phyloP scores from a whole-genome alignment of 2,113 vertebrate species.

The Antigone vipio region DNA sequence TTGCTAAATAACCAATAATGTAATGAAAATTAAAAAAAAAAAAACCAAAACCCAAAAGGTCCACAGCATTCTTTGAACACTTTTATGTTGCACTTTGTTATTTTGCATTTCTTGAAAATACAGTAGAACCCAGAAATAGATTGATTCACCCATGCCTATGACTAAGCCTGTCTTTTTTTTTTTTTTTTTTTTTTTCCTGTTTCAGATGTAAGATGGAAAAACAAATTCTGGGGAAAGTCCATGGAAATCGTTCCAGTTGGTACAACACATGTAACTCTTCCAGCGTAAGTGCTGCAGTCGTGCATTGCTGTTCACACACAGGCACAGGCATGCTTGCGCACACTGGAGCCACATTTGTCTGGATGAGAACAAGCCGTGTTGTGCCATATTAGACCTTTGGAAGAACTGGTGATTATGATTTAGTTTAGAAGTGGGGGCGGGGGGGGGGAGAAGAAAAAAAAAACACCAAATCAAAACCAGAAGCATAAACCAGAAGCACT shows the following conservation, averaged over 20 bases:
- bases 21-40: background rate
- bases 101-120: background rate
- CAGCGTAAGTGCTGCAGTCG: constrained; percentile 76
- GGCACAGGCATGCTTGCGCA: background rate
- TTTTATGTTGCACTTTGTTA: background rate
- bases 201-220: constrained; percentile 97
- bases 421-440: background rate
- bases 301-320: background rate
- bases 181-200: background rate
- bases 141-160: background rate
- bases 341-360: background rate
- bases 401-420: background rate
- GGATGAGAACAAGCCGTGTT: background rate
- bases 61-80: background rate
- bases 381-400: background rate
- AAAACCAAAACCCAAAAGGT: background rate
- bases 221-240: constrained; percentile 99
- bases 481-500: background rate
- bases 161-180: background rate
- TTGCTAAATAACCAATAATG: background rate
- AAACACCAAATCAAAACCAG: background rate
- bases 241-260: constrained; percentile 98
- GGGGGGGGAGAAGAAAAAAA: rapidly evolving
- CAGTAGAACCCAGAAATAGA: background rate
- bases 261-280: constrained; percentile 88